These are phyloP conservation scores for Cosmorhoe ocellata DNA, from an alignment of 2,888 invertebrate genomes.

Conservation along the genomic window DNA sequence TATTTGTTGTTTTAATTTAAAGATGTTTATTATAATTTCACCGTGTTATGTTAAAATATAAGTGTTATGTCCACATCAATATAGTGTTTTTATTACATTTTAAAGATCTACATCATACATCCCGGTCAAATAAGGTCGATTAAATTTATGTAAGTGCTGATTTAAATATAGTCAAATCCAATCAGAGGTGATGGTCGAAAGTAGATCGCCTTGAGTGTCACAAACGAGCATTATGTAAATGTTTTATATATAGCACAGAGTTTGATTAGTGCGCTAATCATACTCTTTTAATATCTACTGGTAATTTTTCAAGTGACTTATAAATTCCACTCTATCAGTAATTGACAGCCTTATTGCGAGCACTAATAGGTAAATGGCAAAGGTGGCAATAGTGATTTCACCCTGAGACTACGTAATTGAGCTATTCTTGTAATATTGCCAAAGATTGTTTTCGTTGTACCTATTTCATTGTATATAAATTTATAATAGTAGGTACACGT, in stretches of 20 bases:
- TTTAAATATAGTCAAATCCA: constrained; percentile 12
- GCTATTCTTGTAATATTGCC: neutral
- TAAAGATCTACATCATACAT: neutral
- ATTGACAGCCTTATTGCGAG: constrained; percentile 20
- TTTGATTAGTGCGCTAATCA: constrained; percentile 15
- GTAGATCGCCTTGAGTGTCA: constrained; percentile 43
- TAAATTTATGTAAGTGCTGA: too few relatives aligned
- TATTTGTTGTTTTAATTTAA: constrained; percentile 80
- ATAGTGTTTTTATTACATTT: constrained; percentile 41
- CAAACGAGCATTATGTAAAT: constrained; percentile 28
- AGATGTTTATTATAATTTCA: constrained; percentile 80
- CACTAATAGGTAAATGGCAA: neutral
- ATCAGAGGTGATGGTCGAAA: constrained; percentile 34
- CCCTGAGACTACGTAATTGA: neutral
- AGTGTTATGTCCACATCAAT: constrained; percentile 74
- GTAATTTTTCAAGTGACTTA: constrained; percentile 20
- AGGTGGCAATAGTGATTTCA: too few relatives aligned
- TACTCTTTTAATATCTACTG: too few relatives aligned
- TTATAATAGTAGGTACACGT: too few relatives aligned
- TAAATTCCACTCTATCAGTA: constrained; percentile 4
- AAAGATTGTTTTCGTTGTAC: neutral
- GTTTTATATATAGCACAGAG: constrained; percentile 21
- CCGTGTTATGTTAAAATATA: constrained; percentile 79
- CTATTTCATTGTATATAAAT: too few relatives aligned
- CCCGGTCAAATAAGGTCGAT: too few relatives aligned